Conservation (phyloP, 1,140 invertebrate genomes). For the Ceratitis capitata region DNA sequence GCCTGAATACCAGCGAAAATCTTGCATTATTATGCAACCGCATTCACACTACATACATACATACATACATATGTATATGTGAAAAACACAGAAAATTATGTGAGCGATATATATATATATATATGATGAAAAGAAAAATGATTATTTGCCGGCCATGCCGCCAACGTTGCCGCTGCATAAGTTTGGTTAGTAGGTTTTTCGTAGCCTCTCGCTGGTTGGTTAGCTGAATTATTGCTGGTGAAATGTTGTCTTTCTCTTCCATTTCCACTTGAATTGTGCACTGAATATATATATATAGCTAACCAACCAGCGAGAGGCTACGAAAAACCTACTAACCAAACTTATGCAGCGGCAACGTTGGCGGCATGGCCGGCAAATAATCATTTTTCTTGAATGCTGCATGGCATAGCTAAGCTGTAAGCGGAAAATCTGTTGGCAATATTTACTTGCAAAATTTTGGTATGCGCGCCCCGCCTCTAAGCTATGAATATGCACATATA, state of each 20-base stretch:
- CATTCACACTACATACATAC: too few species aligned
- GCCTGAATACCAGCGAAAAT: background rate
- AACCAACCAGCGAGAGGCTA: background rate
- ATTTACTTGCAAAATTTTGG: too few species aligned
- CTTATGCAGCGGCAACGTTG: too few species aligned
- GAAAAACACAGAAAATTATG: too few species aligned
- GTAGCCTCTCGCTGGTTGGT: background rate
- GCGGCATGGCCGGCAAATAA: background rate
- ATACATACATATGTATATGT: too few species aligned
- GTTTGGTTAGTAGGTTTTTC: slow-evolving; percentile 10
- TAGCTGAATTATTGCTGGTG: too few species aligned
- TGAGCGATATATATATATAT: too few species aligned
- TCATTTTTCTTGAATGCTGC: background rate
- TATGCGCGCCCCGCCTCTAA: too few species aligned
- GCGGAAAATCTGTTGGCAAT: background rate
- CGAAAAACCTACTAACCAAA: slow-evolving; percentile 14
- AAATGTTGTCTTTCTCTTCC: too few species aligned
- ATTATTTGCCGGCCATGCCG: background rate
- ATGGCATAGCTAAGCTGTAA: too few species aligned
- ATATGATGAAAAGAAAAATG: too few species aligned
- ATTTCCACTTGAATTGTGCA: background rate
- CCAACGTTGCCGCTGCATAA: too few species aligned
- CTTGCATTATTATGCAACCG: slow-evolving; percentile 24
- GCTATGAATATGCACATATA: background rate
- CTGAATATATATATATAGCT: background rate